Conservation (phyloP, 2,797 vertebrate species). For the Lindbergichthys nudifrons region DNA sequence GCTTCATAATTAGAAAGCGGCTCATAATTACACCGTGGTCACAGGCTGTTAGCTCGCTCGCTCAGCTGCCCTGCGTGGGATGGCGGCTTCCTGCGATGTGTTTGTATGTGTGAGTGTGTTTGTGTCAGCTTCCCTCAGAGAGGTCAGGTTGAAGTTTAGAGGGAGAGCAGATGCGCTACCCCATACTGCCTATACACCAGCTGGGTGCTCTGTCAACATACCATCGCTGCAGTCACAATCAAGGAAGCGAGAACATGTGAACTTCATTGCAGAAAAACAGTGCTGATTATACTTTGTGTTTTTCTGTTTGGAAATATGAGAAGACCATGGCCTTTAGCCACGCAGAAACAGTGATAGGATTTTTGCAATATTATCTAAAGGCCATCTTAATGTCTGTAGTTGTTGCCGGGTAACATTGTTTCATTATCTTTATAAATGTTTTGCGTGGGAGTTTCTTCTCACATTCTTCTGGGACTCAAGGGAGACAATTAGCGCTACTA, state of each 20-base stretch:
- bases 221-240: conserved; percentile 49
- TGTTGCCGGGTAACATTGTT: conserved; percentile 25
- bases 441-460: conserved; percentile 9
- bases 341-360: neutral
- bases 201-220: conserved; percentile 67
- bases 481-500: neutral
- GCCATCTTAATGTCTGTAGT: neutral
- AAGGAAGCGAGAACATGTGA: conserved; percentile 35
- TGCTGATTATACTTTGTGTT: neutral
- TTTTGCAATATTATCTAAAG: neutral
- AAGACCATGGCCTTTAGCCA: neutral
- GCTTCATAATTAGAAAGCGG: conserved; percentile 71
- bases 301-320: neutral
- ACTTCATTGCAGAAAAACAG: conserved; percentile 22
- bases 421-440: conserved; percentile 27
- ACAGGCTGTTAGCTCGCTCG: conserved; percentile 70
- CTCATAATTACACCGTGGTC: conserved; percentile 73
- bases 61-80: conserved; percentile 65
- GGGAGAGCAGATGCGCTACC: conserved; percentile 65
- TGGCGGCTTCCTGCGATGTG: conserved; percentile 54
- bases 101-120: conserved; percentile 24
- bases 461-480: conserved; percentile 7
- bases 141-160: conserved; percentile 72
- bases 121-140: conserved; percentile 54
- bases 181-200: conserved; percentile 59